Conservation (phyloP, 2,113 vertebrate genomes). For the Periophthalmus modestus region DNA sequence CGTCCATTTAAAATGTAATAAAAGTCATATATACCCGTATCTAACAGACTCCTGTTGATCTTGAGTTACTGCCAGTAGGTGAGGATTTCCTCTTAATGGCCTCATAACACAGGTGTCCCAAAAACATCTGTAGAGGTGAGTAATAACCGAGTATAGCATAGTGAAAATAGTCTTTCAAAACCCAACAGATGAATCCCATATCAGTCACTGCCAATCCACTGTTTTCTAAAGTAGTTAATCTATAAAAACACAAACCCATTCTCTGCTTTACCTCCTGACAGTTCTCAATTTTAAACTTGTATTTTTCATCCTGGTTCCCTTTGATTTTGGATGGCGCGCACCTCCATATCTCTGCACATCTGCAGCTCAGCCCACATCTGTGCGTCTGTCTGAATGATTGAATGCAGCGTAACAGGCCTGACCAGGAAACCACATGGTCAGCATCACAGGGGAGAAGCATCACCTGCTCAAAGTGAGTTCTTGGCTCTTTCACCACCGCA, state of each 20-base stretch:
- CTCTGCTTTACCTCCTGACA: not conserved
- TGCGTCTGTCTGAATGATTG: conserved; percentile 55
- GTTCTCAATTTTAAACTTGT: not conserved
- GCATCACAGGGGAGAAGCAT: conserved; percentile 61
- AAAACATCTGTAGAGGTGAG: not conserved
- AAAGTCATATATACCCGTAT: not conserved
- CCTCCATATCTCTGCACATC: conserved; percentile 23
- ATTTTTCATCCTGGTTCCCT: conserved; percentile 1
- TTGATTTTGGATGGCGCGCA: not conserved
- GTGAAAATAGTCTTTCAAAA: not conserved
- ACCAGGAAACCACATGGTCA: conserved; percentile 71
- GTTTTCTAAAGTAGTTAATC: not conserved
- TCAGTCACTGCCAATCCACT: conserved; percentile 1
- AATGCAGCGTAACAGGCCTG: conserved; percentile 60
- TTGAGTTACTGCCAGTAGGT: conserved; percentile 9
- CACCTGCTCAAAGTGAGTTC: conserved; percentile 63
- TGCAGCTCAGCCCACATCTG: conserved; percentile 64
- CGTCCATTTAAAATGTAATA: conserved; percentile 1
- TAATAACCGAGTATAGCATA: not conserved
- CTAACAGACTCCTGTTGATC: not conserved
- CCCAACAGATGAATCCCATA: conserved; percentile 3
- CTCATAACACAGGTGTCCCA: not conserved
- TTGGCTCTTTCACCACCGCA: conserved; percentile 25
- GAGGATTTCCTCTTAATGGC: not conserved
- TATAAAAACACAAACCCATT: not conserved